Conservation (phyloP, 2,113 vertebrate species). For the Callionymus lyra region DNA sequence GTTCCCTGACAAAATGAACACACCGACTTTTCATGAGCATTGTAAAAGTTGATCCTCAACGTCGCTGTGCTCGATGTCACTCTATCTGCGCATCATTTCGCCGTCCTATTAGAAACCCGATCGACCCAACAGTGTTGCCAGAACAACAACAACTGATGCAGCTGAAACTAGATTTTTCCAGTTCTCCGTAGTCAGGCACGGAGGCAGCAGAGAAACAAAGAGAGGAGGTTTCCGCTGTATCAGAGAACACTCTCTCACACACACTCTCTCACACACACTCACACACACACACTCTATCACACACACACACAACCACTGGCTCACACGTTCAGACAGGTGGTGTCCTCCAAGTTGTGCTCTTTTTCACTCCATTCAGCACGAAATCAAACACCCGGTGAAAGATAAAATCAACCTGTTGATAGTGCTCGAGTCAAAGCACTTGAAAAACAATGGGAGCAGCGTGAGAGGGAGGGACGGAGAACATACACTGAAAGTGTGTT, state of each 20-base stretch:
- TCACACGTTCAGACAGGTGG: constrained; percentile 19
- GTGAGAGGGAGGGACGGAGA: background rate
- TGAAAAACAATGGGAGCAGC: background rate
- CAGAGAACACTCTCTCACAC: constrained; percentile 12
- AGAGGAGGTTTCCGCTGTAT: constrained; percentile 19
- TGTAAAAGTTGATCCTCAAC: background rate
- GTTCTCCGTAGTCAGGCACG: constrained; percentile 37
- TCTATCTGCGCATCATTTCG: constrained; percentile 25
- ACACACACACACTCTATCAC: constrained; percentile 4
- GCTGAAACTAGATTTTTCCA: constrained; percentile 56
- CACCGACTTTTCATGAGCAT: background rate
- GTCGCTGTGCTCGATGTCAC: constrained; percentile 7
- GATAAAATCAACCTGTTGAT: constrained; percentile 22
- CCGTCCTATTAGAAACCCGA: constrained; percentile 15
- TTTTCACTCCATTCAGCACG: constrained; percentile 8
- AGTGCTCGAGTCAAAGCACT: background rate
- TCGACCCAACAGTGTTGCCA: constrained; percentile 38
- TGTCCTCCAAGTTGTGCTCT: constrained; percentile 18
- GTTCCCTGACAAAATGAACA: background rate
- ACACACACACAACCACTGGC: too few species aligned
- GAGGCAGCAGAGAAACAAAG: constrained; percentile 17
- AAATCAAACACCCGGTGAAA: constrained; percentile 23
- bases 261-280: constrained; percentile 6
- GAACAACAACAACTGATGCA: constrained; percentile 40
- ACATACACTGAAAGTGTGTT: background rate